A percentile compares a stretch with the other conserved stretches of the same genome.
Evolutionary conservation across 1,140 invertebrate genomes (phyloP).

Genomic region (Tachypleus tridentatus): DNA sequence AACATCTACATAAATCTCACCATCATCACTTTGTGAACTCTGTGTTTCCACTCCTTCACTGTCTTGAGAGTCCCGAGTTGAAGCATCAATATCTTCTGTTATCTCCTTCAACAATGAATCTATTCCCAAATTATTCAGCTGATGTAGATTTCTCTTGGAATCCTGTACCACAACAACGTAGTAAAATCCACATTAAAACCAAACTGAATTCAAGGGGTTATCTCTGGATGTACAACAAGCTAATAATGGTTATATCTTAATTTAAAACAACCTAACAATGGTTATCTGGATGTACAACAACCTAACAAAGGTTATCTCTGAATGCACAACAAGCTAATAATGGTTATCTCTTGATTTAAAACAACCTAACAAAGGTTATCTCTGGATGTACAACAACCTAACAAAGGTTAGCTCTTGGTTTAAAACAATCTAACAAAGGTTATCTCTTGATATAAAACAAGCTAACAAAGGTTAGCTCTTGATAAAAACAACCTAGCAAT

Average conservation of each 20-base stretch:
- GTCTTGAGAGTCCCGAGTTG: slow-evolving; percentile 15
- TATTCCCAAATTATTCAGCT: slow-evolving; percentile 59
- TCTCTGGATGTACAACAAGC: neutral
- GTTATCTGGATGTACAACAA: too few species aligned
- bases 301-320: too few species aligned
- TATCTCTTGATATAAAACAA: too few species aligned
- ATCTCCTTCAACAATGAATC: slow-evolving; percentile 69
- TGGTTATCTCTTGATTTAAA: too few species aligned
- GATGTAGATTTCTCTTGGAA: slow-evolving; percentile 60
- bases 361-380: too few species aligned
- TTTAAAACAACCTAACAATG: too few species aligned
- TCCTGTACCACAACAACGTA: slow-evolving; percentile 50
- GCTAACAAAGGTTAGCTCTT: too few species aligned
- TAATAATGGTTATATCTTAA: neutral
- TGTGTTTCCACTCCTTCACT: slow-evolving; percentile 31
- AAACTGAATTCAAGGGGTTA: neutral
- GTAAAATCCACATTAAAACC: neutral
- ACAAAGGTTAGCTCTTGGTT: too few species aligned
- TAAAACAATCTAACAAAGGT: too few species aligned
- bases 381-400: too few species aligned
- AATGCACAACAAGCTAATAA: too few species aligned
- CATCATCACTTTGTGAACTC: slow-evolving; percentile 34
- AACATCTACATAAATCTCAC: slow-evolving; percentile 11
- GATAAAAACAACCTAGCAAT: too few species aligned
- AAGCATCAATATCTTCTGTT: slow-evolving; percentile 39